These are phyloP conservation scores for Syngnathus rostellatus DNA, from an alignment of 2,797 vertebrate genomes.

Conservation along the genomic window DNA sequence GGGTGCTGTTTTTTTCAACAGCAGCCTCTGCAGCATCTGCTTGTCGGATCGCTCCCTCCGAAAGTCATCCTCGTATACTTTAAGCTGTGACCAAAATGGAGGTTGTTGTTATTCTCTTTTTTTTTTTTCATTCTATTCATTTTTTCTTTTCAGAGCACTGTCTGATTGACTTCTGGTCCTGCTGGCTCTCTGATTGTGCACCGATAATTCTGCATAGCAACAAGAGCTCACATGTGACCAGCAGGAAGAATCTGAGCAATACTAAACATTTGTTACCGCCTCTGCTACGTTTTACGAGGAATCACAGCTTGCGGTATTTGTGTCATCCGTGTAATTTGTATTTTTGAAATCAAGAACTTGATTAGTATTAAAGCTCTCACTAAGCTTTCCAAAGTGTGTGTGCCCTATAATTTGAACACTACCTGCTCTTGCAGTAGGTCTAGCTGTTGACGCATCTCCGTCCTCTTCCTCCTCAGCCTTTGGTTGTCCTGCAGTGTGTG, in stretches of 20 bases:
- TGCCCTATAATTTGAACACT: not conserved
- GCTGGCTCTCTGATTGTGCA: not conserved
- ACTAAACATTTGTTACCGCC: not conserved
- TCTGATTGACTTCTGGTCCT: not conserved
- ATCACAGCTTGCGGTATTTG: no score
- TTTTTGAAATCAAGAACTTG: not conserved
- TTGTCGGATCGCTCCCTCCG: slow-evolving; percentile 72
- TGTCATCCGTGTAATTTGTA: not conserved
- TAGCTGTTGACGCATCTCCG: slow-evolving; percentile 74
- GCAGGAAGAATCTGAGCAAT: not conserved
- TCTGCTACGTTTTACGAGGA: no score
- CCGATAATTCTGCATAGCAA: not conserved
- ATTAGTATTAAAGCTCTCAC: not conserved
- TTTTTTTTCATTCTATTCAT: not conserved
- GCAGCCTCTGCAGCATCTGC: slow-evolving; percentile 70
- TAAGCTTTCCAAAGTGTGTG: not conserved
- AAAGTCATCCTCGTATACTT: slow-evolving; percentile 77
- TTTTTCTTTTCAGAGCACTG: not conserved
- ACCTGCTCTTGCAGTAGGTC: slow-evolving; percentile 73
- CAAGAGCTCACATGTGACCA: not conserved
- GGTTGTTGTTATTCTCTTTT: not conserved
- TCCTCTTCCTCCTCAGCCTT: slow-evolving; percentile 65
- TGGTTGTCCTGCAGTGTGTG: slow-evolving; percentile 71
- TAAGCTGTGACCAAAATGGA: slow-evolving; percentile 52
- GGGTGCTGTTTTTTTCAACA: slow-evolving; percentile 59